Evolutionary conservation across 2,797 vertebrate genomes (phyloP), one percentile per base, ranked within the genome.

Genomic region (Phylloscopus collybita): DNA sequence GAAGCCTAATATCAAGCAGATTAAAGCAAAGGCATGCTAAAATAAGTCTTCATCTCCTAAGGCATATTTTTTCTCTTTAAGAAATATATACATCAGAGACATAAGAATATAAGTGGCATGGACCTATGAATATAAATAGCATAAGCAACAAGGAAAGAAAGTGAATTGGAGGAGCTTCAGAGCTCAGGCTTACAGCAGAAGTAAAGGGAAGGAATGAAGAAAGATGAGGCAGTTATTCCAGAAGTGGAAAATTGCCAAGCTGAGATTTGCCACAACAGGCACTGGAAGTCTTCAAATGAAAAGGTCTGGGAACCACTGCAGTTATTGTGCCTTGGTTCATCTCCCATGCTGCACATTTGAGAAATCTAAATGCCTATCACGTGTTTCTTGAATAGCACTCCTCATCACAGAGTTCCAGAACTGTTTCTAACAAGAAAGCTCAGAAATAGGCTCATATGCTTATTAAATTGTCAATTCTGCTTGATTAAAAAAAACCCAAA

Each of bases 301-400:
- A 91, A 89, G 78, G 82, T 64, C 90, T 92, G 91, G 70, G 83
- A 95, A 96, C 86, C 67, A 36, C 15, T 84, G 88, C 85, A 91
- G 89, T 95, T 94, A 88, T 62, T 81, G 56, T 0, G 66, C 70
- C 80, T 93, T 91, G 87, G 80, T 93, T 96, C 92, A 54, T 79
- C 87, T 96, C 93, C 89, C 89, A 86, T 66, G 82, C 85, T 75
- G 85, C 80, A 92, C 64, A 67, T 62, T 92, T 93, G 70, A 86
- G 73, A 90, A 86, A 86, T 83, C 71, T 88, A 84, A 95, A 96
- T 76, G 82, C 49, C 62, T 75, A 25, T 92, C 95, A 92, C 4
- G 9, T 88, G 80, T 84, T 86, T 86, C 71, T 88, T 93, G 70
- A 95, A 94, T 70, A 88, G 66, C 57, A 72, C 36, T 57, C 30